A percentile compares a stretch with the other conserved stretches of the same genome.
Evolutionary conservation across 2,113 vertebrate genomes (phyloP).

Genomic region (Gulo gulo): DNA sequence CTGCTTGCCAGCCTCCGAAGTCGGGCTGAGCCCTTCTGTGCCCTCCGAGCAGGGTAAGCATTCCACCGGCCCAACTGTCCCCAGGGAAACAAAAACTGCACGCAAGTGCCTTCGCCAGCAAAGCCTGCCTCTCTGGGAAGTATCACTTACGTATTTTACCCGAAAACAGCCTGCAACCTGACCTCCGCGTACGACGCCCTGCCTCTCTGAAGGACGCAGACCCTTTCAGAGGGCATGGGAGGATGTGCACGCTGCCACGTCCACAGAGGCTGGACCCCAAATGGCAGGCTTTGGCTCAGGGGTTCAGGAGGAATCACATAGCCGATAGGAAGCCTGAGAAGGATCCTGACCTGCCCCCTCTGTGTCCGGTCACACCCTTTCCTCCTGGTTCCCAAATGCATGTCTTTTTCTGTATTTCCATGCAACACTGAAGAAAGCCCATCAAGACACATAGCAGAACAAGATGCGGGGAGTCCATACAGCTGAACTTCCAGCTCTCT

Average conservation of each 20-base stretch:
- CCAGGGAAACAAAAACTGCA: background rate
- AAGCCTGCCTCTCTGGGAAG: background rate
- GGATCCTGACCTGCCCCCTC: background rate
- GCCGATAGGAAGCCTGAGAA: too few relatives aligned
- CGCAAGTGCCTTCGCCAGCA: too few relatives aligned
- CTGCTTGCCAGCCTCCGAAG: too few relatives aligned
- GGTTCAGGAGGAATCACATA: too few relatives aligned
- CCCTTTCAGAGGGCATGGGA: background rate
- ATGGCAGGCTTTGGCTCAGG: background rate
- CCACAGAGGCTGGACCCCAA: background rate
- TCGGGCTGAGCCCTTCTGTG: background rate
- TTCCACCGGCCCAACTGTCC: accelerated
- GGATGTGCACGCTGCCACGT: too few relatives aligned
- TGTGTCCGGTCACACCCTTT: accelerated
- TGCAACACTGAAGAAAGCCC: background rate
- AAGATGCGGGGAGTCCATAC: accelerated
- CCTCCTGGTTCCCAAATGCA: background rate
- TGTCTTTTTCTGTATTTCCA: background rate
- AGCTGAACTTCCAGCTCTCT: background rate
- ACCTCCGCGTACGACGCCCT: accelerated
- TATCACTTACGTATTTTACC: too few relatives aligned
- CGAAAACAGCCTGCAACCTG: too few relatives aligned
- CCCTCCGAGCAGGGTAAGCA: accelerated
- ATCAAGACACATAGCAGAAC: background rate
- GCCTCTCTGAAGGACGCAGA: too few relatives aligned